phyloP scores from a whole-genome alignment of 2,888 invertebrate species.

The Sympetrum striolatum region DNA sequence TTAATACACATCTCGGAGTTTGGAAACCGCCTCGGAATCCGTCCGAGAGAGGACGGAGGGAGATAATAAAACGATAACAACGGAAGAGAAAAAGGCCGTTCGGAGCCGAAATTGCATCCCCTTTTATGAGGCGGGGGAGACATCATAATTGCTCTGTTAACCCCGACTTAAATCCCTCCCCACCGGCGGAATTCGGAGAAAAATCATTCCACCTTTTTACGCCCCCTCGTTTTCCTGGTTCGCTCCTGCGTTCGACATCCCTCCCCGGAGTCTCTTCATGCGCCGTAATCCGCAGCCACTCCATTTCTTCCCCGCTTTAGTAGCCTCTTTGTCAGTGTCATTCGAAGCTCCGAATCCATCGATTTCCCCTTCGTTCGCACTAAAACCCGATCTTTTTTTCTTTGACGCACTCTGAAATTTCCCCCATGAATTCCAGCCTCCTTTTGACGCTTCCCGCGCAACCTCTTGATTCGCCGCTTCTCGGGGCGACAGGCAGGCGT shows the following conservation, averaged over 20 bases:
- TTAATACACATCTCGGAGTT: neutral
- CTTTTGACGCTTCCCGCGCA: neutral
- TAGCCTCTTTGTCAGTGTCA: neutral
- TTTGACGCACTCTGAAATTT: neutral
- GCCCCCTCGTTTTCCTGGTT: neutral
- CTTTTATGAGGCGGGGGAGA: neutral
- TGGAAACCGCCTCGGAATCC: neutral
- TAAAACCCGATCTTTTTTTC: neutral
- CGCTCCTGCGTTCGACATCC: neutral
- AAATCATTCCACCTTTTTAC: neutral
- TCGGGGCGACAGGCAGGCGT: neutral
- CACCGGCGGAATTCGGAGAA: neutral
- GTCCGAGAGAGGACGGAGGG: neutral
- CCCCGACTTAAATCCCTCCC: neutral
- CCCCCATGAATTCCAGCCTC: neutral
- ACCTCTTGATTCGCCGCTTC: neutral
- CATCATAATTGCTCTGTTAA: neutral
- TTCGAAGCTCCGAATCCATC: neutral
- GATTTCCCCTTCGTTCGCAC: neutral
- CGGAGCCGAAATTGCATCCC: neutral
- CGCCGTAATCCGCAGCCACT: neutral
- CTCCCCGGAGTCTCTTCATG: neutral
- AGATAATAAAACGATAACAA: neutral
- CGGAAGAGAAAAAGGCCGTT: neutral
- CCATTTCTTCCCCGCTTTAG: neutral